Conservation (phyloP, 1,140 invertebrate genomes). For the Anastrepha obliqua region DNA sequence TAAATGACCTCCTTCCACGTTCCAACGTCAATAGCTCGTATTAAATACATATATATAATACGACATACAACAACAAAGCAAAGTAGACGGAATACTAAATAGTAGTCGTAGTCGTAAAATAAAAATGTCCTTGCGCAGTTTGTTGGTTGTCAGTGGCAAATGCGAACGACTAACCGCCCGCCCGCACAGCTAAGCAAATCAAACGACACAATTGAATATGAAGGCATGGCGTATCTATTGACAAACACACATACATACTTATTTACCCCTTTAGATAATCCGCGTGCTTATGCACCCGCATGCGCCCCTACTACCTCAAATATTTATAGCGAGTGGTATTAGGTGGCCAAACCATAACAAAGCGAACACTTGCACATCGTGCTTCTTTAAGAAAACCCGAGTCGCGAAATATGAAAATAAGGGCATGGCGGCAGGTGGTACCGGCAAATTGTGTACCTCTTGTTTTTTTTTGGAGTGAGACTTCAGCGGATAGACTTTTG, state of each 20-base stretch:
- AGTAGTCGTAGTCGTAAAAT: slow-evolving; percentile 61
- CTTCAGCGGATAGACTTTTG: background rate
- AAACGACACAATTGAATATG: too few relatives aligned
- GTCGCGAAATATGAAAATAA: background rate
- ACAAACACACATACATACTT: background rate
- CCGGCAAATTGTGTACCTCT: background rate
- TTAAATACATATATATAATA: background rate
- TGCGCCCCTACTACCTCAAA: background rate
- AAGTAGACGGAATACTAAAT: background rate
- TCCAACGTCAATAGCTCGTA: background rate
- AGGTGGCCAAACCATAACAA: slow-evolving; percentile 28
- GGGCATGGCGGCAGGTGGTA: slow-evolving; percentile 45
- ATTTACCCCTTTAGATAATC: background rate
- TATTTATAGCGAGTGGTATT: background rate
- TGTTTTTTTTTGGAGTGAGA: background rate
- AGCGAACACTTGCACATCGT: background rate
- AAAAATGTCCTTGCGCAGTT: slow-evolving; percentile 72
- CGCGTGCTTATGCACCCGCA: background rate
- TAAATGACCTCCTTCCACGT: background rate
- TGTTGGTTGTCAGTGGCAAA: slow-evolving; percentile 35
- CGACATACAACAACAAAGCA: background rate
- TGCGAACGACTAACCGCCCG: slow-evolving; percentile 8
- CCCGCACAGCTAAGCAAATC: background rate
- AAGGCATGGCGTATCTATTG: background rate
- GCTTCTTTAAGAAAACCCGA: background rate